phyloP scores from a whole-genome alignment of 1,140 invertebrate genomes.

The Trinorchestia longiramus region DNA sequence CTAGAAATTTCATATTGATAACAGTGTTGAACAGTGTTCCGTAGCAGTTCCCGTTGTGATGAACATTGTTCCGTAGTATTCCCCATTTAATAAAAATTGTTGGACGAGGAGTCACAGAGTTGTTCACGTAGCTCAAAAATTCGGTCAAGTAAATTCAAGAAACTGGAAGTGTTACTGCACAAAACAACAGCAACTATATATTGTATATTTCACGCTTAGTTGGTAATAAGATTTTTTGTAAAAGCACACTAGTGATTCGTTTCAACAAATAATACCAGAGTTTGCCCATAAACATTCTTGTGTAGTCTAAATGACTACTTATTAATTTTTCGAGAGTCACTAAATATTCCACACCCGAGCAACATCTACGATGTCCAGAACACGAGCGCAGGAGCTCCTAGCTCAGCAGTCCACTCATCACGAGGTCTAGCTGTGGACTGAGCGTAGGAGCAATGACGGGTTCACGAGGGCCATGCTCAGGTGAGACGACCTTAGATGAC shows the following conservation, averaged over 20 bases:
- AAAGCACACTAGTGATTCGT: neutral
- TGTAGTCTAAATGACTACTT: neutral
- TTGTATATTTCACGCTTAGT: neutral
- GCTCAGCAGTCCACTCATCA: neutral
- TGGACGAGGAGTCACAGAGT: too few species aligned
- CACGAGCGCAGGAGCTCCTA: neutral
- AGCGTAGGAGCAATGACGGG: neutral
- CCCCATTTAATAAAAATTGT: too few species aligned
- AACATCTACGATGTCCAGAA: neutral
- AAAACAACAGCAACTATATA: neutral
- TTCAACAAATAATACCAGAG: neutral
- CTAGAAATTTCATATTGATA: neutral
- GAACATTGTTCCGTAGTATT: too few species aligned
- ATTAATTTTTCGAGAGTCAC: neutral
- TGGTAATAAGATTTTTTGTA: neutral
- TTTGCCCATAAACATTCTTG: neutral
- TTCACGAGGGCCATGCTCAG: neutral
- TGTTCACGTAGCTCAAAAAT: neutral
- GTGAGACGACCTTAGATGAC: constrained; percentile 5
- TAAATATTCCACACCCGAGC: neutral
- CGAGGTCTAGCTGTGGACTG: neutral
- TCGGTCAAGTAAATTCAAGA: neutral
- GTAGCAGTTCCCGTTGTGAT: neutral
- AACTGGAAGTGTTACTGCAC: neutral
- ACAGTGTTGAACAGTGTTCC: neutral